These are phyloP conservation scores for Glossophaga mutica DNA, from an alignment of 2,797 vertebrate genomes.

Conservation along the genomic window DNA sequence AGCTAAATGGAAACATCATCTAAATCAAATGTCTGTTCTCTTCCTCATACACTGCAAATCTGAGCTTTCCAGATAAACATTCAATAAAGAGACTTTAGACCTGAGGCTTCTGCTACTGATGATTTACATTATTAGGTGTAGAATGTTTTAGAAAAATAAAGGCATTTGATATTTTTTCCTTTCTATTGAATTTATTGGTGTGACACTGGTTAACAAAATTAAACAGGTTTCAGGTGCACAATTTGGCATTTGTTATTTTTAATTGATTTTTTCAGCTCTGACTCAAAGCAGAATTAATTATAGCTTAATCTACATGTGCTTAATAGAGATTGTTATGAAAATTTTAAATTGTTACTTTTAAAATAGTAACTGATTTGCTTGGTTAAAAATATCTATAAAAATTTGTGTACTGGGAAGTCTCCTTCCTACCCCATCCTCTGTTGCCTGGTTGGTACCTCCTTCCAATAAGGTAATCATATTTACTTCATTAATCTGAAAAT, in stretches of 20 bases:
- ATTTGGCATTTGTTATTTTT: background rate
- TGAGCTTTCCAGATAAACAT: background rate
- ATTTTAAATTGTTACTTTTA: background rate
- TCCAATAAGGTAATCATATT: background rate
- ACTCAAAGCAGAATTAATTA: background rate
- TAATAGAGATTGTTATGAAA: background rate
- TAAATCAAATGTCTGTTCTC: background rate
- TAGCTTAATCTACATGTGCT: background rate
- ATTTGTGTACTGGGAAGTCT: background rate
- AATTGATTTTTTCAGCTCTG: background rate
- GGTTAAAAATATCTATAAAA: background rate
- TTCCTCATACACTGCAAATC: background rate
- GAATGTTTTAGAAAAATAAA: slow-evolving; percentile 13
- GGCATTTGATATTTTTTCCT: background rate
- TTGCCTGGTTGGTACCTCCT: background rate
- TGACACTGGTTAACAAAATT: no score
- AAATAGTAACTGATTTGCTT: background rate
- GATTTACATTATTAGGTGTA: background rate
- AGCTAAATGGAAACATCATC: background rate
- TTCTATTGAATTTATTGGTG: no score
- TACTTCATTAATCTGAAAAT: background rate
- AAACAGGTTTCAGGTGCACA: no score
- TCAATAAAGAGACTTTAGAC: background rate
- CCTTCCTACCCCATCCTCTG: background rate
- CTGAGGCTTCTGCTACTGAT: background rate